Base-by-base conservation (phyloP, 1,140 invertebrate genomes). In the Marisa cornuarietis region DNA sequence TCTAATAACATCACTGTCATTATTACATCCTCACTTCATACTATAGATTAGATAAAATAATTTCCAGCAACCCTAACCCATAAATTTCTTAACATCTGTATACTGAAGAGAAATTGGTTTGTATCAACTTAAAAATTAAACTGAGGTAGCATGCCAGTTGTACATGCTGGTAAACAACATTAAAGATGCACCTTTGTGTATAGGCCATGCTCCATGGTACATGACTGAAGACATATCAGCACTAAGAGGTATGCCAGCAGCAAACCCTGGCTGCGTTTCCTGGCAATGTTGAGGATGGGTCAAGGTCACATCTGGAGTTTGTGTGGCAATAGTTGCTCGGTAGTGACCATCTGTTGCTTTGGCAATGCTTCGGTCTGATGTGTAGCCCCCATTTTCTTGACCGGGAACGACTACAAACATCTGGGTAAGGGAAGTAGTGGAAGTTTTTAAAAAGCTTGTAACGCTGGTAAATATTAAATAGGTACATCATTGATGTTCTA, bases 161-260 rank as follows among this genome's bases (percentile, higher is more conserved):
- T 42, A 42, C 31, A 42, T 42, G 31, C 31, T 42, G 31, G 31
- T 42, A 6, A 42, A 42, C 6, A 73, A 31, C 11, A 74, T 24
- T 71, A 49, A 26, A 54, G 22, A 71, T 20, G 22, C 68, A 87
- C 85, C 87, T 85, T 87, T 88, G 18, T 79, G 82, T 31, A 88
- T 93, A 24, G 94, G 94, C 94, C 94, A 95, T 14, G 94, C 94
- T 52, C 94, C 94, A 84, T 94, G 93, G 87, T 94, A 95, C 3
- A 94, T 89, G 49, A 90, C 91, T 20, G 91, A 81, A 6, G 63
- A 20, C 3, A 79, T 11, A 66, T 76, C 78, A 7, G 74, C 24
- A 62, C 20, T 79, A 16, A 82, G 20, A 11, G 81, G 74, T 26
- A 79, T 66, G 26, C 78, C 81, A 22, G 69, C 42, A 3, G 73